Evolutionary conservation across 2,888 invertebrate genomes (phyloP).

Genomic region (Hemicrepidius hirtus): DNA sequence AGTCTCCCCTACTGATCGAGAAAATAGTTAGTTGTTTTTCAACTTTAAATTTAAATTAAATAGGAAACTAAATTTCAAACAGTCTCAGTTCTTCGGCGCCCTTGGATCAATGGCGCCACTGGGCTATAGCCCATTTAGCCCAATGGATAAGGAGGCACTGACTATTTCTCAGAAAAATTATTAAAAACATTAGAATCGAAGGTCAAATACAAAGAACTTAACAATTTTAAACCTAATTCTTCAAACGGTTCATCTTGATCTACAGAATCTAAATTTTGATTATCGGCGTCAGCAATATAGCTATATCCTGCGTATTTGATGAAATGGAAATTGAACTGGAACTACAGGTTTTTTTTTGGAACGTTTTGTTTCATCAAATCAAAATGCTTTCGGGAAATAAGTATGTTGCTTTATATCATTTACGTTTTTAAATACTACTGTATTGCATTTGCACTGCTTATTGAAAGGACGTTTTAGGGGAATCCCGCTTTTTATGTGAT

Average conservation of each 20-base stretch:
- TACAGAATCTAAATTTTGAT: not conserved
- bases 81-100: too few species aligned
- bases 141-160: too few species aligned
- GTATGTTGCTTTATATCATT: not conserved
- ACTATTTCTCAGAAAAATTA: too few species aligned
- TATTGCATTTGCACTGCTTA: not conserved
- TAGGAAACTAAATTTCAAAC: too few species aligned
- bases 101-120: too few species aligned
- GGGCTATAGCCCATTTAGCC: too few species aligned
- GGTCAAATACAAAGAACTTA: slow-evolving; percentile 7
- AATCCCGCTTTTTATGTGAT: not conserved
- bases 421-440: not conserved
- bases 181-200: slow-evolving; percentile 2
- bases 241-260: not conserved
- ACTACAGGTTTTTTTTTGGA: not conserved
- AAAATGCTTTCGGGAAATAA: not conserved
- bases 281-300: too few species aligned
- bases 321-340: too few species aligned
- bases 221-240: not conserved
- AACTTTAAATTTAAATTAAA: too few species aligned
- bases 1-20: slow-evolving; percentile 16
- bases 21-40: too few species aligned
- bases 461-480: not conserved
- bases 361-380: too few species aligned
- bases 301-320: not conserved